Evolutionary conservation across 2,797 vertebrate genomes (phyloP).

Genomic region (Platalea minor): DNA sequence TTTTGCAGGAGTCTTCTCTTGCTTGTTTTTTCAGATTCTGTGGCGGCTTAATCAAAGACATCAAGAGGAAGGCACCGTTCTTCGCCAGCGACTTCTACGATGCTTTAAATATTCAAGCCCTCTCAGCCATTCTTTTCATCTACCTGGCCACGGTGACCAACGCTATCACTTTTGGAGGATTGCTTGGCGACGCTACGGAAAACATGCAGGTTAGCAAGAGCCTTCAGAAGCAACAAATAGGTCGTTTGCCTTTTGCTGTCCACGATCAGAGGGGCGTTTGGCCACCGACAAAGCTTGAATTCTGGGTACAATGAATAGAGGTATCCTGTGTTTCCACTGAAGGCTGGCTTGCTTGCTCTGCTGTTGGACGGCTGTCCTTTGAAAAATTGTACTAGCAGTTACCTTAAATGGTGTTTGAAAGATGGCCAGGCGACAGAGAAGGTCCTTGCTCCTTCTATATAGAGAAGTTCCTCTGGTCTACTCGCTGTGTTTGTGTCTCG

Average conservation of each 20-base stretch:
- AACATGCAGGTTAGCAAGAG: constrained; percentile 94
- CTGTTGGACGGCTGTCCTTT: constrained; percentile 31
- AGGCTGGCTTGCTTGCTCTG: constrained; percentile 43
- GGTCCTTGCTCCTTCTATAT: not conserved
- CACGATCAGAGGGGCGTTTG: not conserved
- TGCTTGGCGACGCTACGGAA: constrained; percentile 95
- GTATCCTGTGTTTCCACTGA: constrained; percentile 5
- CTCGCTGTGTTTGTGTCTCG: not conserved
- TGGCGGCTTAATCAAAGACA: constrained; percentile 92
- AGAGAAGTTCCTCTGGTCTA: not conserved
- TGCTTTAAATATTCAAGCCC: constrained; percentile 90
- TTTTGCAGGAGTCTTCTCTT: not conserved
- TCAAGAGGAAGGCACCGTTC: constrained; percentile 94
- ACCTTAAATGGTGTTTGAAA: constrained; percentile 59
- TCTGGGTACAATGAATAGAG: not conserved
- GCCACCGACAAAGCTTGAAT: not conserved
- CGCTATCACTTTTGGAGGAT: constrained; percentile 96
- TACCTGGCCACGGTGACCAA: constrained; percentile 98
- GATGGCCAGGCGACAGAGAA: constrained; percentile 7
- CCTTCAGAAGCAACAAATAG: not conserved
- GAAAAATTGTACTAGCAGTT: constrained; percentile 33
- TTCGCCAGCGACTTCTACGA: constrained; percentile 95
- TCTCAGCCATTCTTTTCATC: constrained; percentile 95
- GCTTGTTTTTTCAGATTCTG: constrained; percentile 82
- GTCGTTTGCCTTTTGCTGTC: not conserved